phyloP scores from a whole-genome alignment of 1,140 invertebrate genomes.

The Maconellicoccus hirsutus region DNA sequence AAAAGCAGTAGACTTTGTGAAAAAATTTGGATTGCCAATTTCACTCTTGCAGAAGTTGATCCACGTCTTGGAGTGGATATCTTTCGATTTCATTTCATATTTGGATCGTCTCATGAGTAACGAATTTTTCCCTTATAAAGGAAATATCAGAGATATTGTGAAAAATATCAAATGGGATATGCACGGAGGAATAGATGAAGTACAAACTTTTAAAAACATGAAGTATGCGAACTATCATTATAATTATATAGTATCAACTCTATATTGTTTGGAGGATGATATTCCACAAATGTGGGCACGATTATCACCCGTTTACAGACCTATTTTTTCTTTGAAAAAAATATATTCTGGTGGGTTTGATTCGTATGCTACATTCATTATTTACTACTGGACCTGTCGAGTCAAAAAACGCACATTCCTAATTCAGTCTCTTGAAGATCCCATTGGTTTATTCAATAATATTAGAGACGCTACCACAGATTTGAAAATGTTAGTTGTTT shows the following conservation, averaged over 20 bases:
- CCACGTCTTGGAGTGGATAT: not conserved
- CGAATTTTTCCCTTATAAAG: not conserved
- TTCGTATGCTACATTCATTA: not conserved
- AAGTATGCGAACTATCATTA: not conserved
- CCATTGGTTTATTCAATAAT: not conserved
- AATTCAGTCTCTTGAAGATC: not conserved
- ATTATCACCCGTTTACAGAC: not conserved
- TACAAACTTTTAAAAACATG: not conserved
- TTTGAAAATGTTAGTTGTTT: not conserved
- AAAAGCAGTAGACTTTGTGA: not conserved
- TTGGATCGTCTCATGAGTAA: not conserved
- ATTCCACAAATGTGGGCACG: not conserved
- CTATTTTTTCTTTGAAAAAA: not conserved
- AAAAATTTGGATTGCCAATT: not conserved
- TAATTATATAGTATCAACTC: not conserved
- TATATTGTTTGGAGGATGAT: not conserved
- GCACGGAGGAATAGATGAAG: not conserved
- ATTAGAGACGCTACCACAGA: not conserved
- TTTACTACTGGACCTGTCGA: slow-evolving; percentile 4
- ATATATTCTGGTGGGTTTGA: not conserved
- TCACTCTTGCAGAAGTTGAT: not conserved
- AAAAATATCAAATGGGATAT: slow-evolving; percentile 10
- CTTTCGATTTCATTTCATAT: not conserved
- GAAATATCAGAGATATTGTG: not conserved
- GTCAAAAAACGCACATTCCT: not conserved